Evolutionary conservation across 2,797 vertebrate species (phyloP), one percentile per base, ranked within the genome.

Genomic region (Micrastur ruficollis): DNA sequence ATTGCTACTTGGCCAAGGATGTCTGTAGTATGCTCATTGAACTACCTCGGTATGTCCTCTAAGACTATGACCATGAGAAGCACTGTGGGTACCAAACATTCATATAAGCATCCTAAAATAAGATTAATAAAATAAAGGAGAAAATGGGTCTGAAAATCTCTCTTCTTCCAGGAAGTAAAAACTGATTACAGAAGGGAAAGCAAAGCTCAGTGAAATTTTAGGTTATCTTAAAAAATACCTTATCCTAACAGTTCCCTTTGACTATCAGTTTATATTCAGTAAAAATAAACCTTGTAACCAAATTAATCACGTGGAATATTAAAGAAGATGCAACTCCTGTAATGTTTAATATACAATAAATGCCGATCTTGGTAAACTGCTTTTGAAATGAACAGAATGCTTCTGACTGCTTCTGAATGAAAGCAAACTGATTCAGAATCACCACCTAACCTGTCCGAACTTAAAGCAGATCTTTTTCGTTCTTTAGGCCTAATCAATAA

Each of bases 11-110:
- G n/a, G 23, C 47, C 67, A 81, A 61, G 16, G 56, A 5, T 66
- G 21, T 12, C 6, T 55, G 2, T 14, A 29, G 46, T 7, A 32
- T 0, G 1, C 6, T 29, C 3, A 1, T 4, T 58, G 74, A 70
- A 62, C 25, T 34, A 26, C 12, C 3, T 32, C 2, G 3, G 4
- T n/a, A 23, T 38, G 18, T 66, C n/a, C 50, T 74, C n/a, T 36
- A 80, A 78, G 38, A 4, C 8, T 65, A 26, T 26, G 20, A 44
- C 20, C 15, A 46, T 0, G 1, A 49, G 22, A 92, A 71, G 52
- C 19, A 27, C 18, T 34, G 21, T 36, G n/a, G 21, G 8, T 14
- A 42, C 12, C 15, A 72, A 72, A 8, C 2, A 58, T 52, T 66
- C 11, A 16, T 14, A 25, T 7, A 31, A 22, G 8, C 17, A 19